Conservation (phyloP, 2,113 vertebrate genomes). For the Pitta sordida region DNA sequence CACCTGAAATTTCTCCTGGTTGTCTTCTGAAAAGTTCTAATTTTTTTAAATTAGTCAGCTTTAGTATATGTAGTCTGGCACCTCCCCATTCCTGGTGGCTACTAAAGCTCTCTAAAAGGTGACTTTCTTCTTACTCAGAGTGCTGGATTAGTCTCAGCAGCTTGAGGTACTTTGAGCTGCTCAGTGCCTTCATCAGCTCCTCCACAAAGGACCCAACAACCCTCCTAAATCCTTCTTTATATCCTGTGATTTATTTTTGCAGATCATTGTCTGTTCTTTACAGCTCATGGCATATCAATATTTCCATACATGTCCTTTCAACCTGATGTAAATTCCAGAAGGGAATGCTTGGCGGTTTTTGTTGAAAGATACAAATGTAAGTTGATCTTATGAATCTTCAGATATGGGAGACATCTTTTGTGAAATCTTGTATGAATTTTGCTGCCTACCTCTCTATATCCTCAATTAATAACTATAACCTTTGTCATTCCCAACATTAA, state of each 20-base stretch:
- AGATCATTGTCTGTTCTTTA: not conserved
- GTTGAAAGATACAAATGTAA: not conserved
- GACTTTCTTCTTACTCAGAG: not conserved
- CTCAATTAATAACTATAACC: not conserved
- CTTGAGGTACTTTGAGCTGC: not conserved
- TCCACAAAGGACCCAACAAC: not conserved
- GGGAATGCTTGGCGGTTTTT: not conserved
- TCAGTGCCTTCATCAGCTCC: not conserved
- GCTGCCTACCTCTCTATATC: not conserved
- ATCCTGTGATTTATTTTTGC: not conserved
- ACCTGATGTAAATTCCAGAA: not conserved
- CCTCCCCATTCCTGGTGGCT: not conserved
- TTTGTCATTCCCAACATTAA: not conserved
- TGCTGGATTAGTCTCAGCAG: not conserved
- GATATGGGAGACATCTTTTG: not conserved
- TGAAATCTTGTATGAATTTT: not conserved
- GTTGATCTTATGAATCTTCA: not conserved
- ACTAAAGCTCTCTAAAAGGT: not conserved
- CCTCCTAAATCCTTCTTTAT: not conserved
- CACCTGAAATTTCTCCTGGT: accelerated
- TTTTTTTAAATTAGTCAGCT: not conserved
- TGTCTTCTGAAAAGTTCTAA: not conserved
- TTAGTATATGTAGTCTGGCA: not conserved
- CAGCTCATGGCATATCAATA: not conserved
- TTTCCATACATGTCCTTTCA: not conserved